Percentiles rank a stretch among this genome's conserved stretches.
These are phyloP conservation scores for Salvelinus namaycush DNA, from an alignment of 2,113 vertebrate species.

Conservation along the genomic window DNA sequence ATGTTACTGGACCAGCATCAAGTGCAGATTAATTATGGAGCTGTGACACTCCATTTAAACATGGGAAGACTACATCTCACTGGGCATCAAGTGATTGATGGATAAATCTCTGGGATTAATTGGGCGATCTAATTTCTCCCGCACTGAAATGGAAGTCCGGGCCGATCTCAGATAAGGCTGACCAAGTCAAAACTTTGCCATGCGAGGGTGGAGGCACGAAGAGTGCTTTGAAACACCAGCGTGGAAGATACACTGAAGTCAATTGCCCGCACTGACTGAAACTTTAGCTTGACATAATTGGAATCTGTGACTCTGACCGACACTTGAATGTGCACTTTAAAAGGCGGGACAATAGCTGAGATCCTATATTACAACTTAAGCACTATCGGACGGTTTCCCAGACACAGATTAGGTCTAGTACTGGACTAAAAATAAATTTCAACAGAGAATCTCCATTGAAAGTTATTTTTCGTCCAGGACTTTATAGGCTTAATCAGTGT, in stretches of 20 bases:
- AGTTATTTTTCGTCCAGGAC: too few relatives aligned
- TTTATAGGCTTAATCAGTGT: too few relatives aligned
- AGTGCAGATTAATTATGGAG: constrained; percentile 6
- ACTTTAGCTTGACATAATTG: background rate
- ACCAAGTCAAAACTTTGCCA: constrained; percentile 2
- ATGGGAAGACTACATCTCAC: too few relatives aligned
- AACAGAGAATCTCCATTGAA: too few relatives aligned
- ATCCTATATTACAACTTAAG: too few relatives aligned
- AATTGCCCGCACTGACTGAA: background rate
- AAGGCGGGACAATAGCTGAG: background rate
- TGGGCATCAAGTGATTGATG: background rate
- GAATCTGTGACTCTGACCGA: background rate
- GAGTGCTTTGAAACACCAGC: background rate
- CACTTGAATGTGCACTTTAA: background rate
- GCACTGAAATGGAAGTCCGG: background rate
- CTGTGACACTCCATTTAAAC: background rate
- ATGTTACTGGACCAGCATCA: background rate
- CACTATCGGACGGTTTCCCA: too few relatives aligned
- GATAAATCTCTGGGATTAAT: background rate
- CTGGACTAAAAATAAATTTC: too few relatives aligned
- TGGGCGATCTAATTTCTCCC: background rate
- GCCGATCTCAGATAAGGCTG: background rate
- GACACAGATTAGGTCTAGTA: too few relatives aligned
- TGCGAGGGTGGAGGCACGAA: background rate
- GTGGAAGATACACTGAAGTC: background rate